Conservation (phyloP, 2,113 vertebrate genomes). For the Amazona vittata region DNA sequence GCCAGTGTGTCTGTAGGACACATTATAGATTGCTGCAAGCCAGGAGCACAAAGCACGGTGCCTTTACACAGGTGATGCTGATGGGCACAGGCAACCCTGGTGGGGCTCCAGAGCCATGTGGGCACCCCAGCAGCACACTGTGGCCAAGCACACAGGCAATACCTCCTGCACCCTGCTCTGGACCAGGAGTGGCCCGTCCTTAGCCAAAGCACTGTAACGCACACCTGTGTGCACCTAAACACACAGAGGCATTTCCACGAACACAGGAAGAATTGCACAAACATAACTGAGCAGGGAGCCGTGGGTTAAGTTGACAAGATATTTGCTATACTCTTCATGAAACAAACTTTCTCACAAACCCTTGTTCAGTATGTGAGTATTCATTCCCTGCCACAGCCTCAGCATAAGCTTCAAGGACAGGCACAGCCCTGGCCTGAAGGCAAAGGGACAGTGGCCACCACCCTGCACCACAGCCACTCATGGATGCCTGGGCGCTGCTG, state of each 20-base stretch:
- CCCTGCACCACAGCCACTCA: not conserved
- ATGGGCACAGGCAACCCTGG: not conserved
- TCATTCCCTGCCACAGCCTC: not conserved
- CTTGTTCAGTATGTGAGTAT: not conserved
- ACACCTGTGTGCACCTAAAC: rapidly evolving
- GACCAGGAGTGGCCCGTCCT: not conserved
- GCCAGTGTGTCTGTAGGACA: not conserved
- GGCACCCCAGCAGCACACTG: not conserved
- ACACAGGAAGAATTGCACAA: not conserved
- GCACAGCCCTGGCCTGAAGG: not conserved
- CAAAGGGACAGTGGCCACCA: not conserved
- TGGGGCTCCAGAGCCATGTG: not conserved
- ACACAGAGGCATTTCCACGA: not conserved
- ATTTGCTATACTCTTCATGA: not conserved
- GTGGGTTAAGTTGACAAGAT: not conserved
- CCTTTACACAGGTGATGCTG: not conserved
- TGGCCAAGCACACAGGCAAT: not conserved
- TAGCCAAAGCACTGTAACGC: not conserved
- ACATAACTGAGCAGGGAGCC: not conserved
- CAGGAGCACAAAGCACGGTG: not conserved
- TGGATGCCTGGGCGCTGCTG: rapidly evolving
- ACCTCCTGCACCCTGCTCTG: not conserved
- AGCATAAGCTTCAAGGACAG: not conserved
- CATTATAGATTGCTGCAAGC: not conserved
- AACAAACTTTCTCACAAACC: not conserved